A percentile compares a stretch with the other conserved stretches of the same genome.
Evolutionary conservation across 2,797 vertebrate genomes (phyloP).

Genomic region (Alfaro cultratus): DNA sequence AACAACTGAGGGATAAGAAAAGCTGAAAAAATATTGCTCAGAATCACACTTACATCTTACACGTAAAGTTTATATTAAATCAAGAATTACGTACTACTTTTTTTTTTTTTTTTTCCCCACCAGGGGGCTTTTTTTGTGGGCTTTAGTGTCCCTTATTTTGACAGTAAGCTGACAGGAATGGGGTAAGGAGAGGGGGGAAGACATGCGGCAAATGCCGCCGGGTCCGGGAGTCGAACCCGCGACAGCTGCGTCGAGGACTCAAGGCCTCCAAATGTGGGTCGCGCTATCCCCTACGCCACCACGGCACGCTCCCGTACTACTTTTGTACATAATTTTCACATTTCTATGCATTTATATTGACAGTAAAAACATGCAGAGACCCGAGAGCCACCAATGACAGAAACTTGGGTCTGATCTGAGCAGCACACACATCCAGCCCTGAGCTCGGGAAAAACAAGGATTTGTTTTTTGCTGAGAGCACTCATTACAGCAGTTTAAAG

Average conservation of each 20-base stretch:
- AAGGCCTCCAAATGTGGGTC: no score
- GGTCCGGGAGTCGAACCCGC: no score
- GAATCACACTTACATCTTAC: neutral
- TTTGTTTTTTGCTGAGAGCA: slow-evolving; percentile 69
- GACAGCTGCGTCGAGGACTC: no score
- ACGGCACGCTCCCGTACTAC: no score
- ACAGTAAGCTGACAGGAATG: no score
- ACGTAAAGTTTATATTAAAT: neutral
- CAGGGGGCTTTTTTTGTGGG: no score
- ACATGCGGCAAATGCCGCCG: no score
- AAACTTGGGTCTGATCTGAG: slow-evolving; percentile 24
- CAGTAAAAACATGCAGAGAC: neutral
- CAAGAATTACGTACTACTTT: neutral
- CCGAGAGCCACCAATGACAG: slow-evolving; percentile 1
- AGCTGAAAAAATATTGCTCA: neutral
- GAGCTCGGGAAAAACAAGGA: slow-evolving; percentile 67
- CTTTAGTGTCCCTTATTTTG: no score
- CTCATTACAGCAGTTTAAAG: slow-evolving; percentile 62
- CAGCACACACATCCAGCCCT: slow-evolving; percentile 45
- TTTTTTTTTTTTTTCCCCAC: no score
- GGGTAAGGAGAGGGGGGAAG: no score
- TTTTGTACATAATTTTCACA: neutral
- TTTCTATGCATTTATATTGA: neutral
- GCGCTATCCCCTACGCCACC: no score
- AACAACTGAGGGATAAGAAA: neutral